Evolutionary conservation across 2,113 vertebrate genomes (phyloP), one percentile per base, ranked within the genome.

Genomic region (Sturnus vulgaris): DNA sequence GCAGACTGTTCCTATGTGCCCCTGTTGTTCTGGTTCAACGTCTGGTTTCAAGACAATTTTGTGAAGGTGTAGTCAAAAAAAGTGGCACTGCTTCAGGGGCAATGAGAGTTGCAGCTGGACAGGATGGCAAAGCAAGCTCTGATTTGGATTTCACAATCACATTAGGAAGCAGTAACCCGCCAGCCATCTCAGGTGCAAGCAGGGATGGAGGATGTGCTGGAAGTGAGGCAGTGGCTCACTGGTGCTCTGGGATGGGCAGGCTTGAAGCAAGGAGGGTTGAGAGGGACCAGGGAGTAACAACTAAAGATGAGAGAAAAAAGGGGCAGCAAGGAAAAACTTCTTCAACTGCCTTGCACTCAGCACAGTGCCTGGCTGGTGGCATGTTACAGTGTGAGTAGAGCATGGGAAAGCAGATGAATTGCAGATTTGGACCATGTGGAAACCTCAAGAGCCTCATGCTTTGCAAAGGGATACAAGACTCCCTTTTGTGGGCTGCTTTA

Each of bases 291-390:
- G 8, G 11, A 81, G 28, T 25, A 75, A 61, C 20, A 55, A 46
- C 9, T 0, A 4, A 71, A 88, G 40, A 55, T 12, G 31, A 57
- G 35, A 79, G 39, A 5, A 46, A 82, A 88, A 86, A 69, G 3
- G 12, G 11, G 35, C 13, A n/a, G 20, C 12, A 86, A 73, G 37
- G 21, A 55, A 46, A 79, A 81, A 3, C 11, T 28, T 35, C 4
- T 64, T 68, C 0, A 0, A 7, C 12, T 31, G 22, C 22, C 30
- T 92, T 0, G 0, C 5, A 1, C 14, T 79, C 68, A 72, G 28
- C 30, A 47, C 53, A 4, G 0, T 0, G 5, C 30, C 40, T 71
- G 56, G 31, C 37, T 70, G 60, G 40, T 60, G 70, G 13, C 0
- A 0, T 31, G 47, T 78, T 70, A n/a, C 4, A 2, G 16, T 21